Conservation (phyloP, 2,888 invertebrate genomes). For the Osmoderma eremita region DNA sequence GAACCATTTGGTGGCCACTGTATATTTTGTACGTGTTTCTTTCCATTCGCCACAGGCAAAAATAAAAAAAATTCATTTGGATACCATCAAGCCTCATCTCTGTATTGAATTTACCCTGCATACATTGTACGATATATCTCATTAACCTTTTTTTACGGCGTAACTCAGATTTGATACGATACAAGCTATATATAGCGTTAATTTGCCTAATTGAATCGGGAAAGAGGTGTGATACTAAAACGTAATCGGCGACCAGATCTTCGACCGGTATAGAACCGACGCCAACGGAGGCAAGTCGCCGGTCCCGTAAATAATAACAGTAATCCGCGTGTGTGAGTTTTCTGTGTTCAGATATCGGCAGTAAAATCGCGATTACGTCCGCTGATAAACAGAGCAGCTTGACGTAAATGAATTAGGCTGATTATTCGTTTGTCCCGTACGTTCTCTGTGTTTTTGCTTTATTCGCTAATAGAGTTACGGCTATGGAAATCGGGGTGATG, state of each 20-base stretch:
- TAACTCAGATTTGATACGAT: too few species aligned
- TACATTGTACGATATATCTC: too few species aligned
- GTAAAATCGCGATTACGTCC: conserved; percentile 14
- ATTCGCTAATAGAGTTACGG: conserved; percentile 6
- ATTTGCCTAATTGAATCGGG: conserved; percentile 23
- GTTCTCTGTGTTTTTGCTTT: conserved; percentile 8
- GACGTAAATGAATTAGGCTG: conserved; percentile 20
- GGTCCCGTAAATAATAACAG: conserved; percentile 15
- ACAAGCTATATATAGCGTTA: conserved; percentile 8
- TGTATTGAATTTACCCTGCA: too few species aligned
- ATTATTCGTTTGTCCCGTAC: conserved; percentile 13
- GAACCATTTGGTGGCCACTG: too few species aligned
- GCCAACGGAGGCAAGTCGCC: neutral
- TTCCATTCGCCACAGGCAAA: too few species aligned
- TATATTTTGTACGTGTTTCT: too few species aligned
- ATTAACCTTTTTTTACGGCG: too few species aligned
- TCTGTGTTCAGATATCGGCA: conserved; percentile 11
- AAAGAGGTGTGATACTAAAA: conserved; percentile 21
- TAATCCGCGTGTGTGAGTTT: conserved; percentile 10
- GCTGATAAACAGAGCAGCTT: neutral
- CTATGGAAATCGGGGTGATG: conserved; percentile 1
- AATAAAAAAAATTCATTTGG: too few species aligned
- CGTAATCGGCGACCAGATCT: conserved; percentile 10
- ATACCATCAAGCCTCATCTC: too few species aligned
- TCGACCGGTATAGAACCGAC: neutral